phyloP scores from a whole-genome alignment of 2,888 invertebrate genomes.

The Lycophotia porphyrea region DNA sequence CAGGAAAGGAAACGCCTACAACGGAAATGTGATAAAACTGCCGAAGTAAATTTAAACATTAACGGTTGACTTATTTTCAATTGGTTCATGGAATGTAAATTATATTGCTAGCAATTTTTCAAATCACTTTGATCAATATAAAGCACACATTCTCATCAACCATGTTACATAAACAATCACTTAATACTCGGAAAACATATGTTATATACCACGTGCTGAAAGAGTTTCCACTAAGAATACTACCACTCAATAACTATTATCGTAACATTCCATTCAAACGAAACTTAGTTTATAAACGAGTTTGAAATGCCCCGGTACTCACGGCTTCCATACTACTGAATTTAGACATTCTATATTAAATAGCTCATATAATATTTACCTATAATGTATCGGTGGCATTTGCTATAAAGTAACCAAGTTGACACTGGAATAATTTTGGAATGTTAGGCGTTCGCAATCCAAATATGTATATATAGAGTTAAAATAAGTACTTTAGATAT shows the following conservation, averaged over 20 bases:
- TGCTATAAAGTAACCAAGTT: constrained; percentile 68
- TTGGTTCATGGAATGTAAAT: constrained; percentile 70
- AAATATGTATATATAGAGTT: constrained; percentile 45
- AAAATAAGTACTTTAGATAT: constrained; percentile 63
- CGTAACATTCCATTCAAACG: constrained; percentile 75
- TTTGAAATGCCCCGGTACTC: constrained; percentile 83
- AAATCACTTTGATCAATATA: constrained; percentile 65
- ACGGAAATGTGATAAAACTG: constrained; percentile 58
- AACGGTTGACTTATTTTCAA: constrained; percentile 43
- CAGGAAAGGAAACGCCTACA: constrained; percentile 29
- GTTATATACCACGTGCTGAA: constrained; percentile 78
- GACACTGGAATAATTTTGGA: constrained; percentile 77
- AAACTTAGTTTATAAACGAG: constrained; percentile 66
- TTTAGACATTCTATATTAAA: constrained; percentile 60
- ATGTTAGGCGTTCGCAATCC: constrained; percentile 78
- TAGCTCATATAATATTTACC: constrained; percentile 67
- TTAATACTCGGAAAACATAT: constrained; percentile 73
- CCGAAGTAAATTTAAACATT: constrained; percentile 64
- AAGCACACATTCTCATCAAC: constrained; percentile 72
- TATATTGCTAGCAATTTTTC: constrained; percentile 66
- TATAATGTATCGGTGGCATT: constrained; percentile 80
- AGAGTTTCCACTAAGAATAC: constrained; percentile 82
- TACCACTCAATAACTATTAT: constrained; percentile 79
- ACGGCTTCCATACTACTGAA: constrained; percentile 64
- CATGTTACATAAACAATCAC: constrained; percentile 68